Conservation (phyloP, 2,797 vertebrate genomes). For the Babyrousa celebensis region DNA sequence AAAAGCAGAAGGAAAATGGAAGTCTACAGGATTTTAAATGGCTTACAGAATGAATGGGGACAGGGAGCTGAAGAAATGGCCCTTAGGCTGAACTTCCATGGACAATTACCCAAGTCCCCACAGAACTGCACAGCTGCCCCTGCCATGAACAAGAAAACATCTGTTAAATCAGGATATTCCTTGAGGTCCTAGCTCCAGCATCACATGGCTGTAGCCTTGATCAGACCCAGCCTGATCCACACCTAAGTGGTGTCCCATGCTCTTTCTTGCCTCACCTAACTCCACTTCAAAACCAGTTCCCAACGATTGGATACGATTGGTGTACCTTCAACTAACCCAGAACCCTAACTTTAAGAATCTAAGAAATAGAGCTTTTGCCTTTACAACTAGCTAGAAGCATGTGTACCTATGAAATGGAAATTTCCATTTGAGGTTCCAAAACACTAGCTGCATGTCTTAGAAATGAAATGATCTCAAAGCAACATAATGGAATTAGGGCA, state of each 20-base stretch:
- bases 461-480: conserved; percentile 65
- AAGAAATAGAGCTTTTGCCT: conserved; percentile 44
- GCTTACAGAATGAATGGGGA: background rate
- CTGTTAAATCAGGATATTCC: background rate
- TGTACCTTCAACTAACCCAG: background rate
- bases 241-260: background rate
- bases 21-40: conserved; percentile 24
- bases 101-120: background rate
- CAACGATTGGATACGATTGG: background rate
- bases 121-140: background rate
- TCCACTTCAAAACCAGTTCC: background rate
- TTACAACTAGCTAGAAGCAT: conserved; percentile 8
- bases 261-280: background rate
- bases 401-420: conserved; percentile 49
- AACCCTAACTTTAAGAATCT: conserved; percentile 74
- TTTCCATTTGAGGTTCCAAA: conserved; percentile 34
- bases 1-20: background rate
- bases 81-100: background rate
- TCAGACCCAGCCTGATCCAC: background rate
- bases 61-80: background rate
- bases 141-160: background rate
- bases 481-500: conserved; percentile 21
- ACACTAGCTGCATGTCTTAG: background rate
- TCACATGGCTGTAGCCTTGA: background rate
- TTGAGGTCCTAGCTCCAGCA: background rate